These are phyloP conservation scores for Himalopsyche tibetana DNA, from an alignment of 2,888 invertebrate genomes.

Conservation along the genomic window DNA sequence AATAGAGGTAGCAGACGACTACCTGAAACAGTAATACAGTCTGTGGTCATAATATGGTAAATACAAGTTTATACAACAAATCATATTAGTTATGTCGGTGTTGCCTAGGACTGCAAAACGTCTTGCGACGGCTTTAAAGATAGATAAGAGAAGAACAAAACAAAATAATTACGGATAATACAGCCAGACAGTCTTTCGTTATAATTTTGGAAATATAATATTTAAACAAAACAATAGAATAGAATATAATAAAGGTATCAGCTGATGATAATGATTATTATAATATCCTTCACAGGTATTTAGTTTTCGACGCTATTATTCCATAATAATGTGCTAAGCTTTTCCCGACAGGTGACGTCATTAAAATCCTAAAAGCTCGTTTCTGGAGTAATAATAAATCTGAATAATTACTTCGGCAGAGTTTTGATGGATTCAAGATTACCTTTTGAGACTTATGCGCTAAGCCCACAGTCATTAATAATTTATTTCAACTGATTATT, in stretches of 20 bases:
- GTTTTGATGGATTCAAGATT: conserved; percentile 34
- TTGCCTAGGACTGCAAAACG: no score
- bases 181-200: no score
- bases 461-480: conserved; percentile 14
- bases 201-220: no score
- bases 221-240: no score
- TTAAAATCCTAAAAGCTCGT: conserved; percentile 34
- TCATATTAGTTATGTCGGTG: no score
- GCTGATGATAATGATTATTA: conserved; percentile 7
- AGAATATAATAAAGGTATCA: not conserved
- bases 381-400: conserved; percentile 26
- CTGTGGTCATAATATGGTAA: no score
- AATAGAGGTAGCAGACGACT: no score
- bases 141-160: no score
- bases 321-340: conserved; percentile 30
- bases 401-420: conserved; percentile 22
- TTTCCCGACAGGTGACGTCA: conserved; percentile 27
- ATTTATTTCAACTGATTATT: conserved; percentile 22
- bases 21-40: no score
- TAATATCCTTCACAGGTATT: conserved; percentile 14
- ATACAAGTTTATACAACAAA: no score
- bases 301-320: not conserved
- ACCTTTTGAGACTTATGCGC: conserved; percentile 23
- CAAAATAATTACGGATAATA: no score
- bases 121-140: no score